phyloP scores from a whole-genome alignment of 2,797 vertebrate genomes.

The Acanthurus lineatus region DNA sequence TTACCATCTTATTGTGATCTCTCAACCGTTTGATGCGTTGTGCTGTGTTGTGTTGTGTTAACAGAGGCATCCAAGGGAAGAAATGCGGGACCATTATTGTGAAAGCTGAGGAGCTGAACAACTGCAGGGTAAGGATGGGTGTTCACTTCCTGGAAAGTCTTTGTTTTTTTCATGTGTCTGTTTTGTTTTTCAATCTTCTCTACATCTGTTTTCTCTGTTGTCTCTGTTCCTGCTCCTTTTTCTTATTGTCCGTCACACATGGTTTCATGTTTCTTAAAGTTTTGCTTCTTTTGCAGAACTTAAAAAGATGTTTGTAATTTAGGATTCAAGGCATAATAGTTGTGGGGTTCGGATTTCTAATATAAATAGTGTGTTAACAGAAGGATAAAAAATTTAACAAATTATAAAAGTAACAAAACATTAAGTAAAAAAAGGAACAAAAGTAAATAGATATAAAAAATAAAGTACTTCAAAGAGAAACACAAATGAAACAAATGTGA shows the following conservation, averaged over 20 bases:
- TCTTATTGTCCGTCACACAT: not conserved
- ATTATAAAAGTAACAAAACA: no score
- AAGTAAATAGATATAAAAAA: no score
- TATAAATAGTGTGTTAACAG: no score
- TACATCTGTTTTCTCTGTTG: not conserved
- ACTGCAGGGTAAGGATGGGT: constrained; percentile 91
- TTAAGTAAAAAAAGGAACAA: no score
- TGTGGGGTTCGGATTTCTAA: not conserved
- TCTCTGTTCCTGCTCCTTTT: not conserved
- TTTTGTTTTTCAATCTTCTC: not conserved
- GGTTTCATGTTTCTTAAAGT: not conserved
- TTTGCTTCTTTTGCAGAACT: not conserved
- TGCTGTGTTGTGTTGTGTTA: constrained; percentile 67
- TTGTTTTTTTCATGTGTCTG: no score
- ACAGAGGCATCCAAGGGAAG: constrained; percentile 93
- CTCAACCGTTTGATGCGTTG: constrained; percentile 12
- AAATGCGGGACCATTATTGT: constrained; percentile 95
- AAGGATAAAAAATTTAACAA: no score
- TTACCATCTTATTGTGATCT: not conserved
- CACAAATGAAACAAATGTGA: no score
- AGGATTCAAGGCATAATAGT: not conserved
- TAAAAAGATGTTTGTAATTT: not conserved
- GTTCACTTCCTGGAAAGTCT: not conserved
- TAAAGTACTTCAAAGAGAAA: no score
- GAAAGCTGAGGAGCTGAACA: constrained; percentile 94